Conservation (phyloP, 2,113 vertebrate genomes). For the Menura novaehollandiae region DNA sequence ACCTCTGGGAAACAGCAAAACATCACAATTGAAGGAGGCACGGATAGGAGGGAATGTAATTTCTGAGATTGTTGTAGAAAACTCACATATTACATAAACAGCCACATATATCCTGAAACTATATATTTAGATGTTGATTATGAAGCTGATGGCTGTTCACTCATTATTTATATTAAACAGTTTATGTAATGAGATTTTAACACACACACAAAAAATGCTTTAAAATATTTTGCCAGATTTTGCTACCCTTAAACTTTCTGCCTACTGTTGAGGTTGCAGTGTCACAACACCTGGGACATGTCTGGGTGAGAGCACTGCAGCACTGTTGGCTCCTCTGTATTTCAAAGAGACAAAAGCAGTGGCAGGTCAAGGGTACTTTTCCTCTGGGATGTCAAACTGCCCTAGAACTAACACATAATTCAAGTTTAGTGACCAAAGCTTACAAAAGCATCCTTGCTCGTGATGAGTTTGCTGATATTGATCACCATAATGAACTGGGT, state of each 20-base stretch:
- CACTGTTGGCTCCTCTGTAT: not conserved
- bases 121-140: not conserved
- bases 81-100: not conserved
- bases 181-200: not conserved
- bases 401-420: not conserved
- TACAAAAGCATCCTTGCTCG: not conserved
- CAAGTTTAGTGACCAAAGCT: slow-evolving; percentile 1
- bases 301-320: not conserved
- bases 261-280: not conserved
- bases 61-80: not conserved
- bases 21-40: not conserved
- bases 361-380: not conserved
- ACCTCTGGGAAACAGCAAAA: not conserved
- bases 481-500: not conserved
- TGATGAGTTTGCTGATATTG: not conserved
- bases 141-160: not conserved
- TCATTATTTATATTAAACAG: not conserved
- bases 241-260: not conserved
- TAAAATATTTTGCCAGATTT: not conserved
- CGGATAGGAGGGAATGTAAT: not conserved
- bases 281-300: not conserved
- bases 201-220: no score
- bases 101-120: not conserved
- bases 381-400: not conserved
- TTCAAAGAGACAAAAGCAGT: not conserved